Conservation (phyloP, 2,888 invertebrate genomes). For the Byasa hedistus region DNA sequence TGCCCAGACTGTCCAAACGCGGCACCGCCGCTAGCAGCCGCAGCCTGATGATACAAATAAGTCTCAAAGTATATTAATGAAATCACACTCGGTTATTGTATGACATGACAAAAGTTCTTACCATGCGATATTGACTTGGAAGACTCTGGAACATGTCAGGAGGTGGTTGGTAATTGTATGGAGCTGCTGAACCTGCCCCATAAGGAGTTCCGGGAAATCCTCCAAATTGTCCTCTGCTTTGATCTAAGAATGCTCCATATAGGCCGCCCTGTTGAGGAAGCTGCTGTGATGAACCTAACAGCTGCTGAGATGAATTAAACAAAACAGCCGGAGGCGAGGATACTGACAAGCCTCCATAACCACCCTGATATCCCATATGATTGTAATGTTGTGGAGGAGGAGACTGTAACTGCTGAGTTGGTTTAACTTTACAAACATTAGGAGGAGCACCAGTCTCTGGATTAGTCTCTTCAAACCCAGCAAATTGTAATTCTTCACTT, state of each 20-base stretch:
- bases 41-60: conserved; percentile 45
- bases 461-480: conserved; percentile 67
- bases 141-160: conserved; percentile 76
- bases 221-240: conserved; percentile 89
- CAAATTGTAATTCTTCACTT: conserved; percentile 72
- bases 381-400: conserved; percentile 84
- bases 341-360: conserved; percentile 89
- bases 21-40: conserved; percentile 81
- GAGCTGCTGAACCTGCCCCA: conserved; percentile 83
- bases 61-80: conserved; percentile 7
- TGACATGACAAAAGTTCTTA: conserved; percentile 40
- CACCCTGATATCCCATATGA: conserved; percentile 86
- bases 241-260: conserved; percentile 90
- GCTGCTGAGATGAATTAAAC: conserved; percentile 87
- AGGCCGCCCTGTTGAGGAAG: conserved; percentile 86
- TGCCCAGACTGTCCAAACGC: conserved; percentile 90
- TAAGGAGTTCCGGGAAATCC: conserved; percentile 87
- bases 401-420: conserved; percentile 87
- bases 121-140: conserved; percentile 74
- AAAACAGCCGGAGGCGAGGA: conserved; percentile 92
- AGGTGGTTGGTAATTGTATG: conserved; percentile 89
- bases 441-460: conserved; percentile 80
- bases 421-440: conserved; percentile 91
- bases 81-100: neutral
- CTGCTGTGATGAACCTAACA: conserved; percentile 77